Evolutionary conservation across 2,888 invertebrate species (phyloP), one percentile per base, ranked within the genome.

Genomic region (Lutraria lutraria): DNA sequence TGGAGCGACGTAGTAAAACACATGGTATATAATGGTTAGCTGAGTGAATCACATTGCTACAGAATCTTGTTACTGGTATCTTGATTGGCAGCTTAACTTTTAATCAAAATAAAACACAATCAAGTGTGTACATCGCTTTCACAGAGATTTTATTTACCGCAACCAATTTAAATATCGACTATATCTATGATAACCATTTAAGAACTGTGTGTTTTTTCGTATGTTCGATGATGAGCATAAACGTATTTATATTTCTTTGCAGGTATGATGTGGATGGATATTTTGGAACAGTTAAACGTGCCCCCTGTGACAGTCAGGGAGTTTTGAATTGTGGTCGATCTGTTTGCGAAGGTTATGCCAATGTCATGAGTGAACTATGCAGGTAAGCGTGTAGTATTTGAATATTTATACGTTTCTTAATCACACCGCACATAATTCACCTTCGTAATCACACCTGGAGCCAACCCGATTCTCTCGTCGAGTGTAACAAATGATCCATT

Each of bases 261-360:
- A 91, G 89, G 63, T 91, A 91, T 68, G 91, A 91, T 43, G 81
- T 85, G 4, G 89, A 89, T 25, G 91, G 89, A 8, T 91, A 53
- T 31, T 88, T 89, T 83, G 91, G 89, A 10, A 68, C 72, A 85
- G 85, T 63, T 0, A 53, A 83, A 29, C 56, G 31, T 34, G 88
- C 88, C 6, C 72, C 86, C 12, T 89, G 80, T 81, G 88, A 89
- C 53, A 81, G 90, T 3, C 56, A 81, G 15, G 82, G 90, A 10
- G 90, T 92, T 13, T 56, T 92, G 85, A 53, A 81, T 15, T 82
- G 83, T 34, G 88, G 89, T 29, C 84, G 68, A 31, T 85, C 89
- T 31, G 93, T 93, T 4, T 93, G 93, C 87, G 91, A 88, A n/a
- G 93, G 93, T 3, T 93, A 93, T 83, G 91, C 93, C 1, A 91